Base-by-base conservation (phyloP, 2,888 invertebrate genomes). In the Meloe dianella region DNA sequence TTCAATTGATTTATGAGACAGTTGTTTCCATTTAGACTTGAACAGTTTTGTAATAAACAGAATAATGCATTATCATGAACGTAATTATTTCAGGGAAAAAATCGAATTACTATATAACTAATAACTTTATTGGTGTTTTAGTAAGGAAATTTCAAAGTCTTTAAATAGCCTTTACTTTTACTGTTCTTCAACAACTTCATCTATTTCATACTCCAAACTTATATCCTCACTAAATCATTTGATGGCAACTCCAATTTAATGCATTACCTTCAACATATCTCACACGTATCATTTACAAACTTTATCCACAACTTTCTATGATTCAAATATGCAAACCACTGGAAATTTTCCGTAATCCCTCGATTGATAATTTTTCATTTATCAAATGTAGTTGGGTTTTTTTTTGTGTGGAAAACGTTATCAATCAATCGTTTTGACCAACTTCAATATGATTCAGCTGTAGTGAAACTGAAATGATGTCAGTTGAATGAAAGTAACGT, bases 401-500 rank as follows among this genome's bases (percentile, higher is more conserved):
- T n/a, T n/a, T n/a, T n/a, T n/a, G n/a, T n/a, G n/a, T n/a, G n/a
- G n/a, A 9, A 17, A 20, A 22, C 12, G 10, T 51, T 27, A 54
- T 54, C 54, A 54, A 54, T 27, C 24, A 54, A 54, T 24, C 10
- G 22, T 22, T 6, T 27, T 27, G 24, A 54, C n/a, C 27, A 47
- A 20, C 47, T 47, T 47, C 9, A 20, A 9, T 20, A 47, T 10
- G 47, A 20, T 20, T 41, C 41, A 20, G 20, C 47, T 47, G 47
- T 20, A 35, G 14, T 32, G 9, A 32, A 41, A 41, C 8, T 47
- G 20, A 47, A 20, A 47, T n/a, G n/a, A n/a, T 54, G 24, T 54
- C 27, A 8, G 27, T 56, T 47, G 61, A 67, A 64, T 67, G 61
- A 67, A 66, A 63, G 60, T 66, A 66, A 66, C 60, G 35, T 66